These are phyloP conservation scores for Nothura maculosa DNA, from an alignment of 2,797 vertebrate genomes.

Conservation along the genomic window DNA sequence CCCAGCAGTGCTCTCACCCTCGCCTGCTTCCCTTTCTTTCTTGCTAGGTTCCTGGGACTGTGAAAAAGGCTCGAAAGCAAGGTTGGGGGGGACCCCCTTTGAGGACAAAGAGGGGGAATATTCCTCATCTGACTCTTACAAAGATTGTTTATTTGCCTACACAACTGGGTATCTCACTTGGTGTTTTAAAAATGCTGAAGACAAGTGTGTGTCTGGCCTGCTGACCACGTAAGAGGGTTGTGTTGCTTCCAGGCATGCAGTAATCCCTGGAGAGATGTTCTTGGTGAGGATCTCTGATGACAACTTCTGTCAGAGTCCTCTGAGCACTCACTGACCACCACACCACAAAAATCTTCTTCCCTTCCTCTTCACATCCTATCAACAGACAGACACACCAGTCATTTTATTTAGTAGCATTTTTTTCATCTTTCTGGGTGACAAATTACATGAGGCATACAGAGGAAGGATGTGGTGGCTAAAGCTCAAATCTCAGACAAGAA, in stretches of 20 bases:
- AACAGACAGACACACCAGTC: neutral
- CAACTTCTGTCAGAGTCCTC: neutral
- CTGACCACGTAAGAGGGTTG: neutral
- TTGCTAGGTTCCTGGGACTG: neutral
- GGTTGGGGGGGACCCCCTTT: neutral
- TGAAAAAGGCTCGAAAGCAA: neutral
- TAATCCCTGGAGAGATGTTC: neutral
- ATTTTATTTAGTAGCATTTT: neutral
- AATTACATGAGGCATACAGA: constrained; percentile 14
- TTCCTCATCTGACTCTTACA: neutral
- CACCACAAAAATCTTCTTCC: neutral
- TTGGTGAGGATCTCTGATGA: neutral
- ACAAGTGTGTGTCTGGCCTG: neutral
- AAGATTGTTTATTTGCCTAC: neutral
- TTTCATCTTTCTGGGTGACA: neutral
- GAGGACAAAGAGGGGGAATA: neutral
- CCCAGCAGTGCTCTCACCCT: neutral
- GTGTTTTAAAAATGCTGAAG: neutral
- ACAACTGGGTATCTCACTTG: neutral
- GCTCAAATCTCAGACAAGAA: neutral
- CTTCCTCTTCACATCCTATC: neutral
- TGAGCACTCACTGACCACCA: neutral
- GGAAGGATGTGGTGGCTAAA: neutral
- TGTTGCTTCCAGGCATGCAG: neutral
- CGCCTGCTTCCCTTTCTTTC: neutral